phyloP scores from a whole-genome alignment of 2,113 vertebrate species.

The Myanophis thanlyinensis region DNA sequence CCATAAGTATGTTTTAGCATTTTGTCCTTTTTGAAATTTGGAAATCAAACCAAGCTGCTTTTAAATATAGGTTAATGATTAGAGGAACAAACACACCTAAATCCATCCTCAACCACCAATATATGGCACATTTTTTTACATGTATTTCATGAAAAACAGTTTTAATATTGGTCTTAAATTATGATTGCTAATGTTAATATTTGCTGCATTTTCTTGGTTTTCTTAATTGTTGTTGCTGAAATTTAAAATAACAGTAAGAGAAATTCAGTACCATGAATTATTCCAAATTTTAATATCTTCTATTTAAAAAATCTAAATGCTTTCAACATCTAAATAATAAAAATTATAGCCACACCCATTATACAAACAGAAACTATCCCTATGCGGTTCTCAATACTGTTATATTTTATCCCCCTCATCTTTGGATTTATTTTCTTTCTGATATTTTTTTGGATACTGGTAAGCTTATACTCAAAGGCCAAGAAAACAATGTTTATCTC shows the following conservation, averaged over 20 bases:
- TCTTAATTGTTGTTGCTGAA: not conserved
- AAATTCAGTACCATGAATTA: not conserved
- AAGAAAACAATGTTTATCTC: not conserved
- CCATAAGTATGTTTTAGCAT: not conserved
- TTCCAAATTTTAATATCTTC: not conserved
- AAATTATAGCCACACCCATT: not conserved
- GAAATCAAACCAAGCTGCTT: not conserved
- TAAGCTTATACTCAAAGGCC: not conserved
- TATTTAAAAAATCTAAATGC: not conserved
- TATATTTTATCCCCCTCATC: not conserved
- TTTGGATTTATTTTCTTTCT: not conserved
- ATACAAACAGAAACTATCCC: not conserved
- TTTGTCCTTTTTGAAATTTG: not conserved
- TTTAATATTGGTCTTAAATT: not conserved
- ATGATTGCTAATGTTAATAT: not conserved
- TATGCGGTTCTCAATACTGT: not conserved
- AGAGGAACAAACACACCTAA: not conserved
- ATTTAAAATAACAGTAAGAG: not conserved
- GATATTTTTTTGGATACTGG: not conserved
- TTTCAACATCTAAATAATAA: constrained; percentile 20
- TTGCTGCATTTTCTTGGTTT: not conserved
- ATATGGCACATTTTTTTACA: not conserved
- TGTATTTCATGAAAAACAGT: not conserved
- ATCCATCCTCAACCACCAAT: too few relatives aligned
- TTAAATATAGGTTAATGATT: not conserved